A percentile compares a stretch with the other conserved stretches of the same genome.
Conservation (phyloP, 2,888 invertebrate species). For the Ephialtes manifestator region DNA sequence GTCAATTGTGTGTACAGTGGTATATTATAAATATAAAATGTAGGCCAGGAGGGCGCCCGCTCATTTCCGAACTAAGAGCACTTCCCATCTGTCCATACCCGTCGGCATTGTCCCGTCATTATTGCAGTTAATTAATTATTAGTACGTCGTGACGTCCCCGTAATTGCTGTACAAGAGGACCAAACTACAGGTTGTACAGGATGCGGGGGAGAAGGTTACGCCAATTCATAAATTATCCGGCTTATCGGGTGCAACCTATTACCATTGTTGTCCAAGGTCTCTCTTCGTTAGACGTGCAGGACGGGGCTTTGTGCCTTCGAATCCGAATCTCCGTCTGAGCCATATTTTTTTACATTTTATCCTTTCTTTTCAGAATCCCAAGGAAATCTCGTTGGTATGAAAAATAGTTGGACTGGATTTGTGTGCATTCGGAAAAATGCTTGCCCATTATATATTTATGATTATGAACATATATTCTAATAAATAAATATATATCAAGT, state of each 20-base stretch:
- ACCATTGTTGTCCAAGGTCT: conserved; percentile 82
- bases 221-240: conserved; percentile 79
- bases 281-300: conserved; percentile 67
- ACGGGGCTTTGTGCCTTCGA: conserved; percentile 40
- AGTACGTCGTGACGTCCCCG: conserved; percentile 80
- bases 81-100: conserved; percentile 80
- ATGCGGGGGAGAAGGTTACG: conserved; percentile 83
- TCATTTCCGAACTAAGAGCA: conserved; percentile 81
- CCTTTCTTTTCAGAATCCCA: neutral
- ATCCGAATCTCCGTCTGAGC: conserved; percentile 3
- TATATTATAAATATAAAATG: conserved; percentile 80
- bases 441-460: neutral
- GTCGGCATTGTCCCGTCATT: conserved; percentile 84
- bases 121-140: conserved; percentile 84
- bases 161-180: conserved; percentile 83
- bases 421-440: neutral
- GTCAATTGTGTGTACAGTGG: conserved; percentile 40
- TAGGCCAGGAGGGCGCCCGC: conserved; percentile 83
- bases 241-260: conserved; percentile 76
- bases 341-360: too few species aligned
- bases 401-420: neutral
- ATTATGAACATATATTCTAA: conserved; percentile 10
- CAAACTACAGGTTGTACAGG: conserved; percentile 78
- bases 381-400: too few species aligned
- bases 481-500: neutral